These are phyloP conservation scores for Danio albolineatus DNA, from an alignment of 2,797 vertebrate species.

Conservation along the genomic window DNA sequence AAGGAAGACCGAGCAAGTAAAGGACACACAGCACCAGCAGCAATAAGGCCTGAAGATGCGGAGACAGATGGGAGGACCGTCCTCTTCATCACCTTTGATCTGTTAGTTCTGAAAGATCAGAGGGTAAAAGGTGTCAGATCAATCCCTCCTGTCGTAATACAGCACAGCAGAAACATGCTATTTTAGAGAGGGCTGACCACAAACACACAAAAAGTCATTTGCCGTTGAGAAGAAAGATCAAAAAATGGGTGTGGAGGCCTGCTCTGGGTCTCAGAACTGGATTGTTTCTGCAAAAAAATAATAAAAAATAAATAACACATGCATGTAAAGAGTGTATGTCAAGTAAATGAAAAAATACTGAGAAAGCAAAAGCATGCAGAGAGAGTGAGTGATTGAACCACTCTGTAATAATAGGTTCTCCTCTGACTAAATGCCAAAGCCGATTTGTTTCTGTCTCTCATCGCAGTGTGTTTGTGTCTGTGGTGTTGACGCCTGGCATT, in stretches of 20 bases:
- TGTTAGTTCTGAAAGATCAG: conserved; percentile 73
- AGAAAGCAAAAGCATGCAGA: conserved; percentile 39
- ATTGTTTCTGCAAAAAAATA: not conserved
- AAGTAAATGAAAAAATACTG: conserved; percentile 3
- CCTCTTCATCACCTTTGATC: conserved; percentile 76
- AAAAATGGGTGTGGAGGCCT: not conserved
- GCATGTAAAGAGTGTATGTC: conserved; percentile 10
- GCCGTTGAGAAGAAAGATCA: conserved; percentile 27
- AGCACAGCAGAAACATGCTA: not conserved
- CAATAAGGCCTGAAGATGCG: conserved; percentile 47
- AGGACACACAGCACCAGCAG: conserved; percentile 25
- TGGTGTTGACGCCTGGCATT: conserved; percentile 41
- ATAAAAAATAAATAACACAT: not conserved
- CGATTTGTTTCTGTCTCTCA: conserved; percentile 48
- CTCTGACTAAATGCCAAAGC: conserved; percentile 57
- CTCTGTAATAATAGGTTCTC: conserved; percentile 59
- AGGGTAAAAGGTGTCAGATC: conserved; percentile 58
- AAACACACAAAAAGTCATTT: conserved; percentile 41
- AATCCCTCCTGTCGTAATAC: conserved; percentile 26
- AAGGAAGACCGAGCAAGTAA: conserved; percentile 32
- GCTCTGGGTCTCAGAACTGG: not conserved
- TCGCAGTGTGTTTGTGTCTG: conserved; percentile 51
- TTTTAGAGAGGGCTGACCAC: conserved; percentile 27
- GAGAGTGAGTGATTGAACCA: conserved; percentile 35
- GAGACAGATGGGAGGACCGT: conserved; percentile 57